A percentile compares a stretch with the other conserved stretches of the same genome.
These are phyloP conservation scores for Brachypodius melanocephalos DNA, from an alignment of 2,113 vertebrate species.

Conservation along the genomic window DNA sequence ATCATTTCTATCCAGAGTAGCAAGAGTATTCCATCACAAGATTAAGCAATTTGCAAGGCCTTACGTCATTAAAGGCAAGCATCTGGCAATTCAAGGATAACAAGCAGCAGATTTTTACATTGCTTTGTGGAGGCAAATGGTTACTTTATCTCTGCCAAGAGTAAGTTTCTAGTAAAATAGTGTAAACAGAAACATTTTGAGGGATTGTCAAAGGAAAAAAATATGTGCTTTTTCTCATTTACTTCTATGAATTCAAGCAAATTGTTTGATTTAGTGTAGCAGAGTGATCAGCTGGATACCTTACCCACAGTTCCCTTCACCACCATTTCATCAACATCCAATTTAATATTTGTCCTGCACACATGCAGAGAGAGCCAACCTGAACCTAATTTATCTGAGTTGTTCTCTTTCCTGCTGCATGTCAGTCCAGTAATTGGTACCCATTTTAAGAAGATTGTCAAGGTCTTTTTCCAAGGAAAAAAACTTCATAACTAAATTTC, in stretches of 20 bases:
- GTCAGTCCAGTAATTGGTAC: slow-evolving; percentile 61
- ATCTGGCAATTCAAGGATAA: slow-evolving; percentile 68
- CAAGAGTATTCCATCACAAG: slow-evolving; percentile 63
- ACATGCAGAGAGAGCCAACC: slow-evolving; percentile 47
- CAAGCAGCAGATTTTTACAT: slow-evolving; percentile 73
- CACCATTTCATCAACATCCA: slow-evolving; percentile 51
- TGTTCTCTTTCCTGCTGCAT: slow-evolving; percentile 62
- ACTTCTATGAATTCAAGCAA: slow-evolving; percentile 60
- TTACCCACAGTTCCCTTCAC: slow-evolving; percentile 40
- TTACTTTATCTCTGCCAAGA: slow-evolving; percentile 74
- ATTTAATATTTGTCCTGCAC: slow-evolving; percentile 63
- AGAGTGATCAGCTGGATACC: slow-evolving; percentile 50
- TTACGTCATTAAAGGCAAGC: slow-evolving; percentile 69
- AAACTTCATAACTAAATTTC: slow-evolving; percentile 53
- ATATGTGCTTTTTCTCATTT: background rate
- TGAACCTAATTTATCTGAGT: slow-evolving; percentile 67
- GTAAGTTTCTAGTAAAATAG: slow-evolving; percentile 65
- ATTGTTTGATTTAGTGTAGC: slow-evolving; percentile 63
- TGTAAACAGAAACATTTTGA: slow-evolving; percentile 67
- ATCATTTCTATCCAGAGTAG: slow-evolving; percentile 25
- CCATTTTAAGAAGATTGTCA: slow-evolving; percentile 67
- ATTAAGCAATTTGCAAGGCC: slow-evolving; percentile 58
- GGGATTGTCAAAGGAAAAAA: slow-evolving; percentile 20
- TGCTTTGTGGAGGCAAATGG: slow-evolving; percentile 65
- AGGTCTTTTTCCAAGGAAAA: slow-evolving; percentile 56